phyloP scores from a whole-genome alignment of 2,888 invertebrate species.

The Stegophylla sp. region DNA sequence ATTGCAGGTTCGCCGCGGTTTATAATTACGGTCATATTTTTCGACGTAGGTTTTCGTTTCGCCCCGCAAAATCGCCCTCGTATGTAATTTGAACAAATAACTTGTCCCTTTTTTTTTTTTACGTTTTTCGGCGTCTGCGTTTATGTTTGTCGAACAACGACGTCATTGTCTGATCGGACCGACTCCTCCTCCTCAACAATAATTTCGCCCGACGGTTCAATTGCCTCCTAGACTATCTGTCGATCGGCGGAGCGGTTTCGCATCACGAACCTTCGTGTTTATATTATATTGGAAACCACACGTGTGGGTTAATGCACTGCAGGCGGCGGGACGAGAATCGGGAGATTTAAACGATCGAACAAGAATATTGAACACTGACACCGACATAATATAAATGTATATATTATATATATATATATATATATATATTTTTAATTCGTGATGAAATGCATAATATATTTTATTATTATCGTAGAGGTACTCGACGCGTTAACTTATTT shows the following conservation, averaged over 20 bases:
- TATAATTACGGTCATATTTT: conserved; percentile 45
- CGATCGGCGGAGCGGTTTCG: conserved; percentile 37
- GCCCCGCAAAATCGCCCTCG: conserved; percentile 32
- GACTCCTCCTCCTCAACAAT: conserved; percentile 25
- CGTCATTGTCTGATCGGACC: conserved; percentile 28
- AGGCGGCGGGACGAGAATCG: background rate
- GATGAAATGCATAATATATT: background rate
- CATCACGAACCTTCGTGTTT: conserved; percentile 41
- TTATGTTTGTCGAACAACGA: too few species aligned
- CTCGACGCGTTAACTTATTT: background rate
- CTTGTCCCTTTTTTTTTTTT: conserved; percentile 29
- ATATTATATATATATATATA: too few species aligned
- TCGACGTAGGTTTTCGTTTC: background rate
- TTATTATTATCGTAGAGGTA: background rate
- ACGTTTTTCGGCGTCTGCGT: conserved; percentile 5
- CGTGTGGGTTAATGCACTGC: conserved; percentile 16
- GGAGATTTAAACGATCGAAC: background rate
- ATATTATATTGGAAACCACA: background rate
- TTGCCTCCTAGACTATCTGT: conserved; percentile 9
- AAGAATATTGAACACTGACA: background rate
- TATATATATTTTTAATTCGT: background rate
- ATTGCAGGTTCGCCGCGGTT: conserved; percentile 38
- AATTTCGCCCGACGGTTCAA: conserved; percentile 21
- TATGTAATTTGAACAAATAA: conserved; percentile 39
- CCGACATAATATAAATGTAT: too few species aligned